phyloP scores from a whole-genome alignment of 2,797 vertebrate genomes.

The Enoplosus armatus region DNA sequence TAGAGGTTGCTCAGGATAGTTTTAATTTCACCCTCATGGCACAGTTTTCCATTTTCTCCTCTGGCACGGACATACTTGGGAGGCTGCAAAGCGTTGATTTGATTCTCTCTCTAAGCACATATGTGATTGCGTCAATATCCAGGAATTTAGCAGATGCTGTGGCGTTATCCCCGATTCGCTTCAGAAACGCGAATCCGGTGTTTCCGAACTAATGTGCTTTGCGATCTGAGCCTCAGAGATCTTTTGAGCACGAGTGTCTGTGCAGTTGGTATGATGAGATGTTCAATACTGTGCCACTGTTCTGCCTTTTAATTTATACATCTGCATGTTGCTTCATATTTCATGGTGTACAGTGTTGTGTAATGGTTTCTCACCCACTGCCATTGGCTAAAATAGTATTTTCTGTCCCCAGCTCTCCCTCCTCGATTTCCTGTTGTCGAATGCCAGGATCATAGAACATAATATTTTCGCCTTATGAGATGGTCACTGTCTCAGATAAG shows the following conservation, averaged over 20 bases:
- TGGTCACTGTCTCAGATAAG: too few relatives aligned
- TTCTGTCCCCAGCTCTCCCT: too few relatives aligned
- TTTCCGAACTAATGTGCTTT: neutral
- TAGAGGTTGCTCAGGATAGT: neutral
- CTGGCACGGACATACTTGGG: neutral
- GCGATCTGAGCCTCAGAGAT: neutral
- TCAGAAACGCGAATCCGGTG: neutral
- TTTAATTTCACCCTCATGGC: constrained; percentile 34
- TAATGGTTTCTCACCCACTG: too few relatives aligned
- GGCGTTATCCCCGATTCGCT: neutral
- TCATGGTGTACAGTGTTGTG: neutral
- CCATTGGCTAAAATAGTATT: too few relatives aligned
- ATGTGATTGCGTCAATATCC: neutral
- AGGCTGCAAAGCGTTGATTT: neutral
- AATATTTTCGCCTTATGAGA: too few relatives aligned
- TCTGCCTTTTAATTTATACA: neutral
- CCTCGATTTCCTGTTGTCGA: too few relatives aligned
- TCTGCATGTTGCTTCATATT: constrained; percentile 9
- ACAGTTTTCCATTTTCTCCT: neutral
- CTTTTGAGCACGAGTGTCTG: neutral
- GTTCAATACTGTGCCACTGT: neutral
- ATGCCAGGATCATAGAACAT: too few relatives aligned
- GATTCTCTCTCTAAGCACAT: constrained; percentile 19
- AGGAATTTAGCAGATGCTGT: constrained; percentile 28
- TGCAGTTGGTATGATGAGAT: neutral